phyloP scores from a whole-genome alignment of 2,888 invertebrate species.

The Agrochola lota region DNA sequence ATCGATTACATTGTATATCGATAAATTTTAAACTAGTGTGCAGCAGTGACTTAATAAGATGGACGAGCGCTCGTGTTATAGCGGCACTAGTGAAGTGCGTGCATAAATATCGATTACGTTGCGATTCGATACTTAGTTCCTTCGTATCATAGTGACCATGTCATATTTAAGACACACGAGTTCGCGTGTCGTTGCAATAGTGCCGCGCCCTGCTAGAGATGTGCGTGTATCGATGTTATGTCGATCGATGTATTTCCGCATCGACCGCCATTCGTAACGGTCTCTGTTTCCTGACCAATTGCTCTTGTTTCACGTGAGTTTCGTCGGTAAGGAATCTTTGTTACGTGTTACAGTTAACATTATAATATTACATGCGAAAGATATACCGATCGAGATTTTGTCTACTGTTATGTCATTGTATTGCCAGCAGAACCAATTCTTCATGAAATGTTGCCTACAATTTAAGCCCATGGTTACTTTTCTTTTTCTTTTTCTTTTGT shows the following conservation, averaged over 20 bases:
- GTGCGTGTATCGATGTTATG: constrained; percentile 83
- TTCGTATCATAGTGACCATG: constrained; percentile 50
- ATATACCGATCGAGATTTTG: constrained; percentile 37
- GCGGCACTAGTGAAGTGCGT: constrained; percentile 57
- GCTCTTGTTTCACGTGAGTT: constrained; percentile 54
- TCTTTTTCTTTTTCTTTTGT: too few relatives aligned
- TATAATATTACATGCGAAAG: constrained; percentile 20
- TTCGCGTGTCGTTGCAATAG: constrained; percentile 87
- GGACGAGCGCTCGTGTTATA: constrained; percentile 31
- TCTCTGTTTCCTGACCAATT: constrained; percentile 68
- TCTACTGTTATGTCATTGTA: constrained; percentile 23
- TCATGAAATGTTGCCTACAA: not conserved
- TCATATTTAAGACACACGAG: constrained; percentile 65
- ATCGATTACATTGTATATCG: constrained; percentile 49
- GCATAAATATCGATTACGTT: constrained; percentile 61
- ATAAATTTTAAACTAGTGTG: constrained; percentile 44
- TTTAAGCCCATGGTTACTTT: not conserved
- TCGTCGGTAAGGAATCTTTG: constrained; percentile 39
- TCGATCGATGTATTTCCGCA: constrained; percentile 77
- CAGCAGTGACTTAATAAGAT: constrained; percentile 53
- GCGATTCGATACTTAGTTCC: constrained; percentile 71
- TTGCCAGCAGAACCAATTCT: not conserved
- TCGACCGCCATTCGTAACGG: constrained; percentile 72
- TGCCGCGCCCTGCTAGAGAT: constrained; percentile 83
- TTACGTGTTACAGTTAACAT: constrained; percentile 38